A percentile compares a stretch with the other conserved stretches of the same genome.
phyloP scores from a whole-genome alignment of 2,888 invertebrate species.

The Charanyca ferruginea region DNA sequence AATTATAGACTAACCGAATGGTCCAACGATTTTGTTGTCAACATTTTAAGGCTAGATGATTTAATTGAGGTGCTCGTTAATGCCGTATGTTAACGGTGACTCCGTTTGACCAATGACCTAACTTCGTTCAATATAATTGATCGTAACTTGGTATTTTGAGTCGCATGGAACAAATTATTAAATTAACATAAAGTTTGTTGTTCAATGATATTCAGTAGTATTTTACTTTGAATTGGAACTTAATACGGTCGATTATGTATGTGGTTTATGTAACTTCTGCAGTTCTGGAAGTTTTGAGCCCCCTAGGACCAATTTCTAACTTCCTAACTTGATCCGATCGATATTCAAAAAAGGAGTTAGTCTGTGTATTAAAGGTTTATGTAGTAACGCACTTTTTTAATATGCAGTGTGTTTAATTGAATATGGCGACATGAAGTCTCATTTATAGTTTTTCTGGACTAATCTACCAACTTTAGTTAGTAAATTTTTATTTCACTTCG shows the following conservation, averaged over 20 bases:
- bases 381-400: not conserved
- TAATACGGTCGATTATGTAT: not conserved
- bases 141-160: not conserved
- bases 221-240: not conserved
- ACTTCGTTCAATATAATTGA: conserved; percentile 9
- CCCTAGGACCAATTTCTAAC: conserved; percentile 10
- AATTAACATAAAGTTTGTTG: not conserved
- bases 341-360: not conserved
- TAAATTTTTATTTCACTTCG: too few species aligned
- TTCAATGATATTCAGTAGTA: not conserved
- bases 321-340: not conserved
- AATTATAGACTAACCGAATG: conserved; percentile 13
- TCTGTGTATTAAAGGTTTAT: not conserved
- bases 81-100: not conserved
- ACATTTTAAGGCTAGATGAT: conserved; percentile 14
- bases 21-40: conserved; percentile 16
- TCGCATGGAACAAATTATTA: not conserved
- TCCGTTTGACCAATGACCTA: conserved; percentile 26
- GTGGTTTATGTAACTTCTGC: not conserved
- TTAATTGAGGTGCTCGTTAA: conserved; percentile 12
- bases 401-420: too few species aligned
- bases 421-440: too few species aligned
- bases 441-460: too few species aligned
- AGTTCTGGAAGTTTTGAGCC: conserved; percentile 2
- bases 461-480: too few species aligned